Evolutionary conservation across 2,113 vertebrate genomes (phyloP).

Genomic region (Corythornis cristatus): DNA sequence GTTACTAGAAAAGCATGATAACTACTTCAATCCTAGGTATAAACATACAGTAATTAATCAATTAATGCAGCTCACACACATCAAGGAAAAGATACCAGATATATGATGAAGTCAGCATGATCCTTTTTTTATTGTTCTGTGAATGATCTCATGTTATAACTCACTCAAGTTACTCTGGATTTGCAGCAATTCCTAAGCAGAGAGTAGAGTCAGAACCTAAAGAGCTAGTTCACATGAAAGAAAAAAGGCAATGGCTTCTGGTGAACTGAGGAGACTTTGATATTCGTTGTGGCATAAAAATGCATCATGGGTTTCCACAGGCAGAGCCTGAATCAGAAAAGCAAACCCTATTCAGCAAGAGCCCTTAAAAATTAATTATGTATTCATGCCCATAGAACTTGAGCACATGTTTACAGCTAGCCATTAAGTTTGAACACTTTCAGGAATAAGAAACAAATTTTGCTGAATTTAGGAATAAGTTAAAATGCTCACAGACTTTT

Average conservation of each 20-base stretch:
- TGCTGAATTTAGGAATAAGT: slow-evolving; percentile 5
- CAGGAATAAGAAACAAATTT: background rate
- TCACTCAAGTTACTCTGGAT: background rate
- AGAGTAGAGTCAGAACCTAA: background rate
- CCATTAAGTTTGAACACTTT: background rate
- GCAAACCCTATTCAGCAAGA: background rate
- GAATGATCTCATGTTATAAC: slow-evolving; percentile 11
- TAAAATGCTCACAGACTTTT: background rate
- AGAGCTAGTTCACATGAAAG: background rate
- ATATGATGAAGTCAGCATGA: slow-evolving; percentile 62
- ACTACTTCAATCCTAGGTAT: slow-evolving; percentile 66
- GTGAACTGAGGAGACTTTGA: background rate
- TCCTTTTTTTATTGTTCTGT: background rate
- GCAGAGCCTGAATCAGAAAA: background rate
- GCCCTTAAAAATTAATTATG: slow-evolving; percentile 3
- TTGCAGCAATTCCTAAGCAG: background rate
- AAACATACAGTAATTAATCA: slow-evolving; percentile 71
- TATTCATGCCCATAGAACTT: background rate
- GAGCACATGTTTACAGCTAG: background rate
- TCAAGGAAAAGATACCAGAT: slow-evolving; percentile 32
- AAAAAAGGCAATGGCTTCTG: background rate
- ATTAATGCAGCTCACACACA: slow-evolving; percentile 53
- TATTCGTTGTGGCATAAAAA: background rate
- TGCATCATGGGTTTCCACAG: background rate
- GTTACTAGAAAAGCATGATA: slow-evolving; percentile 52